Conservation (phyloP, 1,140 invertebrate species). For the Eriosoma lanigerum region DNA sequence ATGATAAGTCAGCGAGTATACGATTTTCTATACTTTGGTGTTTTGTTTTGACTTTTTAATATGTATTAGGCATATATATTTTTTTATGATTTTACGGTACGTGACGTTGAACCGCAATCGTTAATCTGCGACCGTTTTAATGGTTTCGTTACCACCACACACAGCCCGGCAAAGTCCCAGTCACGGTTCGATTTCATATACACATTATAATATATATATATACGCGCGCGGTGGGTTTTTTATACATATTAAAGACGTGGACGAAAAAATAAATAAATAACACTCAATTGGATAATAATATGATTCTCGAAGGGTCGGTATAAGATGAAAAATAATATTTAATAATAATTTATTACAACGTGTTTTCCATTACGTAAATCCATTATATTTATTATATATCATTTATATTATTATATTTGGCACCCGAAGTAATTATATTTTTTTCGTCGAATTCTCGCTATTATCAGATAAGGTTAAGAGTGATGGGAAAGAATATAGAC, state of each 20-base stretch:
- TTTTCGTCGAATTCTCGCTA: too few species aligned
- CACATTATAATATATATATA: background rate
- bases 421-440: too few species aligned
- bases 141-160: constrained; percentile 38
- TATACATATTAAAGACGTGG: background rate
- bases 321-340: background rate
- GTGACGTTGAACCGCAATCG: constrained; percentile 48
- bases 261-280: background rate
- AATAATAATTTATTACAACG: background rate
- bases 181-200: constrained; percentile 42
- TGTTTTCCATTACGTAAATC: too few species aligned
- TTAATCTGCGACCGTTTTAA: constrained; percentile 51
- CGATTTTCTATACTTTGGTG: background rate
- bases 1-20: background rate
- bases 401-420: too few species aligned
- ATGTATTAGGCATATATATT: background rate
- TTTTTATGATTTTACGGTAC: constrained; percentile 51
- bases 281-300: constrained; percentile 5
- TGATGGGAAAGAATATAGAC: too few species aligned
- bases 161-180: constrained; percentile 17
- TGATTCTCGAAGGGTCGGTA: background rate
- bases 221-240: background rate
- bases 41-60: background rate
- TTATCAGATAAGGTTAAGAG: too few species aligned
- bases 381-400: too few species aligned